Evolutionary conservation across 2,888 invertebrate genomes (phyloP).

Genomic region (Caenorhabditis sp.): DNA sequence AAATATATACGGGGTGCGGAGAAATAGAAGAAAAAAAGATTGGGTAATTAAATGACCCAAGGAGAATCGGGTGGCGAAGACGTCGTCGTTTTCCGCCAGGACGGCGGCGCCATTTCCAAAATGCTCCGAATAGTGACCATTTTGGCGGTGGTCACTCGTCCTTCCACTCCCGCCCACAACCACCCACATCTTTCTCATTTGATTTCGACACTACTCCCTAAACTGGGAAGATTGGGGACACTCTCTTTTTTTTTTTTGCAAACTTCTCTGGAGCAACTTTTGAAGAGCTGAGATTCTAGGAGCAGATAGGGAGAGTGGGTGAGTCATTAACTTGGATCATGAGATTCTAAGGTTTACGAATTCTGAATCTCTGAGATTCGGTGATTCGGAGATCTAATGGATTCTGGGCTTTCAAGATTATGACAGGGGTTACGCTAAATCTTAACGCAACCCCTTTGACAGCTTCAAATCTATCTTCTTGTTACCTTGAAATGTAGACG

Average conservation of each 20-base stretch:
- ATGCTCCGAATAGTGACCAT: conserved; percentile 20
- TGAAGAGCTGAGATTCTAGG: neutral
- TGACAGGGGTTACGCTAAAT: no score
- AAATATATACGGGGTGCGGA: conserved; percentile 19
- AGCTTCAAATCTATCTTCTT: no score
- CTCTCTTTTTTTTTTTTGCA: conserved; percentile 14
- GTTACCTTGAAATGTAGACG: neutral
- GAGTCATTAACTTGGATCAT: no score
- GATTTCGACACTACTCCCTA: conserved; percentile 45
- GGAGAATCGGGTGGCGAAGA: neutral
- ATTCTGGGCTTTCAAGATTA: no score
- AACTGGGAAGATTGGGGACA: neutral
- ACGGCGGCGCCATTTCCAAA: conserved; percentile 12
- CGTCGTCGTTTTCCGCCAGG: conserved; percentile 19
- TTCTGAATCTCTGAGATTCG: no score
- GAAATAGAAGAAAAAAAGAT: conserved; percentile 16
- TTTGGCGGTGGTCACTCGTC: conserved; percentile 30
- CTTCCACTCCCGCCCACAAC: conserved; percentile 7
- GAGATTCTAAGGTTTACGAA: no score
- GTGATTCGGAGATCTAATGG: no score
- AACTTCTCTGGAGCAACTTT: no score
- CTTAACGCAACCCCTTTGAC: no score
- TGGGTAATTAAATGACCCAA: conserved; percentile 54
- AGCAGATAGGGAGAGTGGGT: no score
- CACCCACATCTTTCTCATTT: conserved; percentile 41